Evolutionary conservation across 2,888 invertebrate species (phyloP).

Genomic region (Eupsilia transversa): DNA sequence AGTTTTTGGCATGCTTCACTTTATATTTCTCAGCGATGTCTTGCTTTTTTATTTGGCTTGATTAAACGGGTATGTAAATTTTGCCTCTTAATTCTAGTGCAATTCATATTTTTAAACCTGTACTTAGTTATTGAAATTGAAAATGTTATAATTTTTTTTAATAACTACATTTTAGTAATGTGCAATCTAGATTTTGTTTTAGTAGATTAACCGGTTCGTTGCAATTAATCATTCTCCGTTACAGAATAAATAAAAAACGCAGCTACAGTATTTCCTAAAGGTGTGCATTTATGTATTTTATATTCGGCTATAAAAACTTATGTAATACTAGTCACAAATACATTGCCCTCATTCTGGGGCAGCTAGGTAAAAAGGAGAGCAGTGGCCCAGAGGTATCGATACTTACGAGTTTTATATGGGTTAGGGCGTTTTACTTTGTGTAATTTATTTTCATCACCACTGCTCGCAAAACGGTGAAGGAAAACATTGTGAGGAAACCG

Average conservation of each 20-base stretch:
- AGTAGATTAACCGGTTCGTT: neutral
- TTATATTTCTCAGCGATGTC: too few relatives aligned
- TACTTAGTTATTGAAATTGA: neutral
- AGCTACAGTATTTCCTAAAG: neutral
- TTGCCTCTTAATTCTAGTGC: neutral
- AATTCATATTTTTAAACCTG: neutral
- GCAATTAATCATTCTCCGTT: neutral
- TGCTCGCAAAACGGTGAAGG: too few relatives aligned
- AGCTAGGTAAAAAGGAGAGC: neutral
- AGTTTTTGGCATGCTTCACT: too few relatives aligned
- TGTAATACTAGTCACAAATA: neutral
- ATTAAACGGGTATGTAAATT: neutral
- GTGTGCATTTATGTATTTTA: neutral
- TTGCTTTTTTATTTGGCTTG: too few relatives aligned
- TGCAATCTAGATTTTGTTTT: neutral
- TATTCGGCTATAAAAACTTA: neutral
- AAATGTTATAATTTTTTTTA: neutral
- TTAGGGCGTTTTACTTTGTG: too few relatives aligned
- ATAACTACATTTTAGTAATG: neutral
- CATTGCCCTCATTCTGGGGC: too few relatives aligned
- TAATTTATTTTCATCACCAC: too few relatives aligned
- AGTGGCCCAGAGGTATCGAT: too few relatives aligned
- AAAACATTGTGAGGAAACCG: too few relatives aligned
- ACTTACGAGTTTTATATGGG: too few relatives aligned
- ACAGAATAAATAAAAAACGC: neutral